phyloP scores from a whole-genome alignment of 2,113 vertebrate genomes.

The Pitta sordida region DNA sequence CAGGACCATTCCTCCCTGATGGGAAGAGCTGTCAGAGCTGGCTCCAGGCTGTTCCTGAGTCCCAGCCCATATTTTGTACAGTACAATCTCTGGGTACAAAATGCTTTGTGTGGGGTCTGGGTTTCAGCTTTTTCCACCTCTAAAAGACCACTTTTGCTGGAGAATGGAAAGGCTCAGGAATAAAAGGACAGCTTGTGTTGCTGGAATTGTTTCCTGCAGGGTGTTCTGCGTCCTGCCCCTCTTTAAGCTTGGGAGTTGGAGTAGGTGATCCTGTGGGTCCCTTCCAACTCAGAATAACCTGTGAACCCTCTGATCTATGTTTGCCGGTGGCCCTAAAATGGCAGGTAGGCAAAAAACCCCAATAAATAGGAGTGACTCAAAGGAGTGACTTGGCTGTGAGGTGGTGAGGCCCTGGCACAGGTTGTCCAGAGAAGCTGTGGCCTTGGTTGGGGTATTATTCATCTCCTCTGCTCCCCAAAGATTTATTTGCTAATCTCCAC shows the following conservation, averaged over 20 bases:
- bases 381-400: background rate
- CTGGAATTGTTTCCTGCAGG: background rate
- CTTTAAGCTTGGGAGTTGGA: no score
- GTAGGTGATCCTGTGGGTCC: no score
- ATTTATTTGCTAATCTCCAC: background rate
- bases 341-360: conserved; percentile 10
- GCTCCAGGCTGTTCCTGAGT: background rate
- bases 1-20: background rate
- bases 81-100: background rate
- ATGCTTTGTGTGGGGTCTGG: background rate
- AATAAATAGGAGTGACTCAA: background rate
- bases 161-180: background rate
- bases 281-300: no score
- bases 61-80: accelerated
- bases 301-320: conserved; percentile 13
- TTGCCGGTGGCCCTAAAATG: background rate
- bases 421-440: background rate
- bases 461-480: background rate
- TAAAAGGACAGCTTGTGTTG: background rate
- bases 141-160: background rate
- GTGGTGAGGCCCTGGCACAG: background rate
- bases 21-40: background rate
- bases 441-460: background rate
- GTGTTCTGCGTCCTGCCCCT: background rate
- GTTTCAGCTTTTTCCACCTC: background rate